phyloP scores from a whole-genome alignment of 2,888 invertebrate genomes.

The Harpalus rubripes region DNA sequence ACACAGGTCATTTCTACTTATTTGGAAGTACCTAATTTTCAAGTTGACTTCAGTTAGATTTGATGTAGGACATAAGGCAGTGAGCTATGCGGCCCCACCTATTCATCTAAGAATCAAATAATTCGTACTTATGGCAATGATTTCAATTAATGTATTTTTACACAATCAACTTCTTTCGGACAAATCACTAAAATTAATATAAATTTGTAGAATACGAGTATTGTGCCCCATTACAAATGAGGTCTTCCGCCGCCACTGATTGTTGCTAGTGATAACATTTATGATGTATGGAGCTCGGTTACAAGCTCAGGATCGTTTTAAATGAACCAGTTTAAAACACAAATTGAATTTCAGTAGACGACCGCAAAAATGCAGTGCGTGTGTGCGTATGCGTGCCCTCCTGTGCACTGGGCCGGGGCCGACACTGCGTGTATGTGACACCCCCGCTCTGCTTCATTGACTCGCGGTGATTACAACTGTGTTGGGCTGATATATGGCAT shows the following conservation, averaged over 20 bases:
- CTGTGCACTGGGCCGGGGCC: not conserved
- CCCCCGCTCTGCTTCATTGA: slow-evolving; percentile 34
- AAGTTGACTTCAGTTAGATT: too few relatives aligned
- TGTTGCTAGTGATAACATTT: slow-evolving; percentile 62
- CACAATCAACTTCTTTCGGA: too few relatives aligned
- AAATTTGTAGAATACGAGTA: too few relatives aligned
- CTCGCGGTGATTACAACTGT: slow-evolving; percentile 15
- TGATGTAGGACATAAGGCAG: too few relatives aligned
- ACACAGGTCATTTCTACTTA: too few relatives aligned
- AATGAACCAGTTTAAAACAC: slow-evolving; percentile 64
- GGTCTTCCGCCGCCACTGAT: slow-evolving; percentile 35
- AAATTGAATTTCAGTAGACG: slow-evolving; percentile 62
- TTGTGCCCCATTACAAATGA: not conserved
- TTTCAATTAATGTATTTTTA: too few relatives aligned
- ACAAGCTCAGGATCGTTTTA: slow-evolving; percentile 48
- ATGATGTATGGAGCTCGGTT: slow-evolving; percentile 59
- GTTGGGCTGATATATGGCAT: slow-evolving; percentile 27
- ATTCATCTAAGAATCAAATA: too few relatives aligned
- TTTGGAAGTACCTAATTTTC: too few relatives aligned
- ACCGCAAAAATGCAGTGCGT: slow-evolving; percentile 56
- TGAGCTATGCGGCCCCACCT: too few relatives aligned
- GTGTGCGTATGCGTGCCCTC: not conserved
- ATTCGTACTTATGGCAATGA: too few relatives aligned
- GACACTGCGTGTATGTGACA: slow-evolving; percentile 15
- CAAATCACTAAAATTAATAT: too few relatives aligned